phyloP scores from a whole-genome alignment of 2,113 vertebrate genomes.

The Sigmodon hispidus region DNA sequence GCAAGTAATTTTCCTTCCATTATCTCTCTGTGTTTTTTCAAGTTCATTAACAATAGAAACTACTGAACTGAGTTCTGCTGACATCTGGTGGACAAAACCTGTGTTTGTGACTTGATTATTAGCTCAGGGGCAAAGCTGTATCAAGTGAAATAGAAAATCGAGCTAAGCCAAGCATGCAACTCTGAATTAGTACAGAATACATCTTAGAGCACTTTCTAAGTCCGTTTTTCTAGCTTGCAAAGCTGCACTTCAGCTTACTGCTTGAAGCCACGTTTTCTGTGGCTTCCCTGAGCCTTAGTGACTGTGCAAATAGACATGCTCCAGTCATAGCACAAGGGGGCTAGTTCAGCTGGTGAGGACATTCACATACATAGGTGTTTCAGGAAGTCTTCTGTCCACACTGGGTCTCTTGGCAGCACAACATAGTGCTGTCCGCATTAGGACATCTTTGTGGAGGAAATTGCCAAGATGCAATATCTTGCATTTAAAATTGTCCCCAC shows the following conservation, averaged over 20 bases:
- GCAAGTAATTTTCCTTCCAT: not conserved
- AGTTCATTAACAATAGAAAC: constrained; percentile 54
- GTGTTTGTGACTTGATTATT: not conserved
- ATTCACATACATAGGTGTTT: not conserved
- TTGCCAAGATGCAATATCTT: not conserved
- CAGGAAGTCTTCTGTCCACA: not conserved
- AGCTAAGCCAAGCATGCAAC: not conserved
- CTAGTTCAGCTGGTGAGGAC: not conserved
- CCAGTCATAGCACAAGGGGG: not conserved
- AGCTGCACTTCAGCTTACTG: not conserved
- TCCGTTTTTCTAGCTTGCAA: not conserved
- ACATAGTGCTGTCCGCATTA: accelerated
- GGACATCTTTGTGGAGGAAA: not conserved
- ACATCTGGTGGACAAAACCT: constrained; percentile 83
- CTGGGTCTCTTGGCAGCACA: not conserved
- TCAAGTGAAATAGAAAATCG: constrained; percentile 19
- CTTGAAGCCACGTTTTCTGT: not conserved
- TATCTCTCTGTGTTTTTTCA: constrained; percentile 14
- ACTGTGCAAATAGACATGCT: too few species aligned
- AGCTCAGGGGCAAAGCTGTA: constrained; percentile 12
- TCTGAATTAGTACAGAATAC: not conserved
- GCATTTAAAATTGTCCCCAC: not conserved
- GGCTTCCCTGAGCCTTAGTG: accelerated
- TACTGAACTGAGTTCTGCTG: constrained; percentile 76
- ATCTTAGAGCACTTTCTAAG: not conserved